phyloP scores from a whole-genome alignment of 2,888 invertebrate genomes.

The Apocheima hispidaria region DNA sequence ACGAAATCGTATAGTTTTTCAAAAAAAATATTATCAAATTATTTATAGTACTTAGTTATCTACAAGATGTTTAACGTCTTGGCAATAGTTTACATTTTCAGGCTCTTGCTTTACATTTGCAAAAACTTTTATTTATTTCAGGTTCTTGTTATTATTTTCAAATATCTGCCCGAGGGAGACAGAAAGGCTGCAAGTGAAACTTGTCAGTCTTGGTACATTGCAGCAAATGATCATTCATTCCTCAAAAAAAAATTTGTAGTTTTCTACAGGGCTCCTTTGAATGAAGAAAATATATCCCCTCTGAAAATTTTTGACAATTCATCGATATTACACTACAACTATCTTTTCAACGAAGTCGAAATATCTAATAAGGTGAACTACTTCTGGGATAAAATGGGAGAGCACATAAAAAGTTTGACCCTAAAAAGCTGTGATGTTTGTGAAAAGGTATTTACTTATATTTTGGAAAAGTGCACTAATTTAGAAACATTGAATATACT shows the following conservation, averaged over 20 bases:
- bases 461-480: constrained; percentile 85
- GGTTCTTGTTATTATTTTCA: constrained; percentile 88
- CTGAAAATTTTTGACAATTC: constrained; percentile 76
- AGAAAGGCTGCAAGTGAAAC: constrained; percentile 88
- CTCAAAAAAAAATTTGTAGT: constrained; percentile 82
- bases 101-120: background rate
- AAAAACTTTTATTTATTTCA: constrained; percentile 60
- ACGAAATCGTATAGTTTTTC: background rate
- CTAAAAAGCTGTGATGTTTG: constrained; percentile 87
- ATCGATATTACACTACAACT: constrained; percentile 75
- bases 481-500: constrained; percentile 87
- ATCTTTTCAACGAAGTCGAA: constrained; percentile 85
- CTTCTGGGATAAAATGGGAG: constrained; percentile 87
- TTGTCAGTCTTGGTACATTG: constrained; percentile 89
- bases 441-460: constrained; percentile 87
- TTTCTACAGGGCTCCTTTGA: constrained; percentile 74
- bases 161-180: constrained; percentile 88
- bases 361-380: constrained; percentile 77
- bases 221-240: constrained; percentile 87
- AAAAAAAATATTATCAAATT: too few relatives aligned
- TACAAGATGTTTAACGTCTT: too few relatives aligned
- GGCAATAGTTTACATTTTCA: too few relatives aligned
- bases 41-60: too few relatives aligned
- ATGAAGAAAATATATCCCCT: constrained; percentile 71
- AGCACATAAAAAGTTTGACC: constrained; percentile 82